phyloP scores from a whole-genome alignment of 2,113 vertebrate genomes.

The Corynorhinus townsendii region DNA sequence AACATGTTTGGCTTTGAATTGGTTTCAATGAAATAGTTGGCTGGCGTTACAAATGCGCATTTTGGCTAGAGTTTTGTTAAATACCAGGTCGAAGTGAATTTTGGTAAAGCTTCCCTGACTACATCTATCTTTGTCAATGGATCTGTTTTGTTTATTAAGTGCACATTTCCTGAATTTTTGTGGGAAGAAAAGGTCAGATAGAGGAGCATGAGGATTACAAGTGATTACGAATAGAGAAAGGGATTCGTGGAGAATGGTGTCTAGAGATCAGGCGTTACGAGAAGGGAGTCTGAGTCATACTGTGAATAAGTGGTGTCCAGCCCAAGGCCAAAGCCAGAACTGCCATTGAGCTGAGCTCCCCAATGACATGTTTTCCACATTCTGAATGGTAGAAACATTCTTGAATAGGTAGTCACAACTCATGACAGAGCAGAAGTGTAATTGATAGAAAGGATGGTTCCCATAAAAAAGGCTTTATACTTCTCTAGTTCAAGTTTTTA shows the following conservation, averaged over 20 bases:
- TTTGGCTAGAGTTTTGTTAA: constrained; percentile 69
- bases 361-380: constrained; percentile 33
- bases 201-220: constrained; percentile 58
- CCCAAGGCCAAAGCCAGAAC: constrained; percentile 47
- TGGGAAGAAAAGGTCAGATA: constrained; percentile 57
- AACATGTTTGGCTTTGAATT: constrained; percentile 63
- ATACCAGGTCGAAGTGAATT: constrained; percentile 62
- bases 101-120: constrained; percentile 61
- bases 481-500: constrained; percentile 17
- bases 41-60: constrained; percentile 60
- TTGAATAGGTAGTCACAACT: constrained; percentile 39
- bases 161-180: constrained; percentile 49
- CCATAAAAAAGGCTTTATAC: neutral
- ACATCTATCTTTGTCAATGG: constrained; percentile 69
- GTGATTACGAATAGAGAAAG: constrained; percentile 48
- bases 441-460: neutral
- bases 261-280: constrained; percentile 52
- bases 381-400: constrained; percentile 59
- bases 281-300: constrained; percentile 62
- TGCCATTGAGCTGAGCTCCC: constrained; percentile 52
- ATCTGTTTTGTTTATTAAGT: constrained; percentile 57
- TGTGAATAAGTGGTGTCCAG: constrained; percentile 27
- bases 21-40: constrained; percentile 69
- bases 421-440: constrained; percentile 29
- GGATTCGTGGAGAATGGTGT: constrained; percentile 56